These are phyloP conservation scores for Hydrophis major DNA, from an alignment of 2,797 vertebrate genomes.

Conservation along the genomic window DNA sequence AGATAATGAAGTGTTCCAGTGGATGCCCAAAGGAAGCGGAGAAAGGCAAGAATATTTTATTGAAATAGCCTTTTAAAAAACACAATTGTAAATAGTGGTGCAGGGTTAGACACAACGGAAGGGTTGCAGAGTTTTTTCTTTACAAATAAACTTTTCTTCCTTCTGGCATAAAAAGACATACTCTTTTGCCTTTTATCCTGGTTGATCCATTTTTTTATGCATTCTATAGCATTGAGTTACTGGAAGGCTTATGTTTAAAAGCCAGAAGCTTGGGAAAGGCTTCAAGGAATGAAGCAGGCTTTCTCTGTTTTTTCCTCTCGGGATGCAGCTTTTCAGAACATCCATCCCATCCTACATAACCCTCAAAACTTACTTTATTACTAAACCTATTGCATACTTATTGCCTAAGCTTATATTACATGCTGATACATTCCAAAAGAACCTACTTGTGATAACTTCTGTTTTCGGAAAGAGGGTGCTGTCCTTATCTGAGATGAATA, in stretches of 20 bases:
- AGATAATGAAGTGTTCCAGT: conserved; percentile 8
- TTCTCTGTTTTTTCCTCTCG: background rate
- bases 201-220: conserved; percentile 14
- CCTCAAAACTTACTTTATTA: background rate
- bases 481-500: background rate
- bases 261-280: background rate
- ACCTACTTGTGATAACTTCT: background rate
- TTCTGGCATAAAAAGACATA: conserved; percentile 19
- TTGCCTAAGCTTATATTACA: background rate
- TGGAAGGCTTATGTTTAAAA: conserved; percentile 22
- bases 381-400: background rate
- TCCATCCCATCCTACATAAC: background rate
- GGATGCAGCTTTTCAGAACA: background rate
- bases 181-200: background rate
- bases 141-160: conserved; percentile 28
- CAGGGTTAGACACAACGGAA: background rate
- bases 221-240: background rate
- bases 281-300: background rate
- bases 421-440: background rate
- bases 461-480: background rate
- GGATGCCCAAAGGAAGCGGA: background rate
- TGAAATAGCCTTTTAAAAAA: background rate
- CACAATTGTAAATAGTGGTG: conserved; percentile 12
- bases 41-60: conserved; percentile 14
- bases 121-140: background rate